Percentiles rank a stretch among this genome's conserved stretches.
Conservation (phyloP, 2,113 vertebrate species). For the Emberiza fucata region DNA sequence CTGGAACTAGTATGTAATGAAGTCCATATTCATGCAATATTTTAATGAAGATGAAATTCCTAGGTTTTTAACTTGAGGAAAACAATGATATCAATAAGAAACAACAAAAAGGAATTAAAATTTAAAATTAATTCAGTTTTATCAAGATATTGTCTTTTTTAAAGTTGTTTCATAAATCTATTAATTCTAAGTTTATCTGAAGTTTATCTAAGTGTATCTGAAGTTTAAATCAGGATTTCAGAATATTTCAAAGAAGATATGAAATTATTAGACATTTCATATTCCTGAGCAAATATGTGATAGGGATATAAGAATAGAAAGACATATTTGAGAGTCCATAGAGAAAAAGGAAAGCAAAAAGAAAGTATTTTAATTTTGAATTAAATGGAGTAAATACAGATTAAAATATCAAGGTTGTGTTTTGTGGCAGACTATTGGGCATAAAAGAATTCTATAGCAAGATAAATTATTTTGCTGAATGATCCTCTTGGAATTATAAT, state of each 20-base stretch:
- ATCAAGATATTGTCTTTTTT: rapidly evolving
- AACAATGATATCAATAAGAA: neutral
- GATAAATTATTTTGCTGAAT: neutral
- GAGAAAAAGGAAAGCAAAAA: neutral
- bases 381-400: neutral
- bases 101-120: neutral
- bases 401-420: neutral
- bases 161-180: neutral
- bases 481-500: neutral
- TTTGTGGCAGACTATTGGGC: neutral
- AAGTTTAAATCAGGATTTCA: neutral
- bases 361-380: neutral
- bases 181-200: neutral
- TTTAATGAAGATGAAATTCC: neutral
- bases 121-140: neutral
- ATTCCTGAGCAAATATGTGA: neutral
- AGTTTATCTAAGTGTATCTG: neutral
- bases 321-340: neutral
- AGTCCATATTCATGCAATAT: neutral
- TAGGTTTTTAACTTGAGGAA: neutral
- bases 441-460: neutral
- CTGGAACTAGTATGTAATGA: neutral
- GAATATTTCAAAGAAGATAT: neutral
- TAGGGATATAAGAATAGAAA: neutral
- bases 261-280: neutral